phyloP scores from a whole-genome alignment of 35 echinoderm and acorn worm species.

The Acanthaster planci region DNA sequence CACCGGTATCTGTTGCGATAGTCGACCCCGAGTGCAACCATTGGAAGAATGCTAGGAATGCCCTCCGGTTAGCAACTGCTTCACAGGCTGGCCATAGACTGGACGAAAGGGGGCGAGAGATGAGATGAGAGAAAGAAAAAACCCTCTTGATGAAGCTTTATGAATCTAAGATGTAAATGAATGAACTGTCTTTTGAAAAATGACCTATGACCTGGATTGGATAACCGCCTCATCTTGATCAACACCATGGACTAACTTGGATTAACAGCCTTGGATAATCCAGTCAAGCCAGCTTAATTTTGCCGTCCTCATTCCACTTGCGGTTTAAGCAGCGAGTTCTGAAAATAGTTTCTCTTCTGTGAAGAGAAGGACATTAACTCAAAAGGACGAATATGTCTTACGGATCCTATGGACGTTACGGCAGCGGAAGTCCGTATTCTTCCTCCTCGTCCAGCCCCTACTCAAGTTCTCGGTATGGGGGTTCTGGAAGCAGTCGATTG shows the following conservation, averaged over 20 bases:
- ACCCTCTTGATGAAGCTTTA: too few species aligned
- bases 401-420: slow-evolving; percentile 40
- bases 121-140: too few species aligned
- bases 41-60: too few species aligned
- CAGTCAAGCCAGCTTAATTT: too few species aligned
- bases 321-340: background rate
- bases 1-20: too few species aligned
- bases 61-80: too few species aligned
- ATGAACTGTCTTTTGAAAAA: background rate
- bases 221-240: background rate
- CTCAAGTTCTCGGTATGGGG: slow-evolving; percentile 30
- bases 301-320: too few species aligned
- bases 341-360: background rate
- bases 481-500: slow-evolving; percentile 7
- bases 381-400: slow-evolving; percentile 32
- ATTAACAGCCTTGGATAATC: background rate
- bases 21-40: too few species aligned
- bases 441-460: slow-evolving; percentile 1
- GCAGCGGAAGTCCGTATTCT: background rate
- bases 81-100: too few species aligned
- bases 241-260: background rate
- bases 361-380: background rate
- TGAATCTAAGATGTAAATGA: too few species aligned
- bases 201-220: slow-evolving; percentile 18
- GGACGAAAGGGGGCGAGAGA: too few species aligned